Percentiles rank a stretch among this genome's conserved stretches.
phyloP scores from a whole-genome alignment of 92 coral and sea anemone genomes.

The Epizoanthus ramosus region DNA sequence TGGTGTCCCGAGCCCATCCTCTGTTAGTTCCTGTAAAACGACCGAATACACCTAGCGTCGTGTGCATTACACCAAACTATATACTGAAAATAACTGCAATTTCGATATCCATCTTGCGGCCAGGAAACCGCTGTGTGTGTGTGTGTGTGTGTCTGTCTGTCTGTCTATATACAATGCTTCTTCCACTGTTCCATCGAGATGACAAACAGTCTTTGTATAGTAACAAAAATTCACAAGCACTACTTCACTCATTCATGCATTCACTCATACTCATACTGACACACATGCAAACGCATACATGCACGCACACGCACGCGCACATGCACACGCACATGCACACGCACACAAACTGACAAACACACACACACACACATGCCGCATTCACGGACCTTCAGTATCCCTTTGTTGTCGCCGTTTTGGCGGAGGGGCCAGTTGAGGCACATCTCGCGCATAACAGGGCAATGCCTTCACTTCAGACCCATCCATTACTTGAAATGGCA shows the following conservation, averaged over 20 bases:
- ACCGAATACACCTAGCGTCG: not conserved
- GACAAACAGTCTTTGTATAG: too few relatives aligned
- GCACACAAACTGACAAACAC: not conserved
- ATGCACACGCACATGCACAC: not conserved
- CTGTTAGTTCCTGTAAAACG: not conserved
- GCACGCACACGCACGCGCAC: not conserved
- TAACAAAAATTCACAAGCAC: too few relatives aligned
- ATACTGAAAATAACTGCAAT: too few relatives aligned
- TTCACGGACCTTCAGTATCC: not conserved
- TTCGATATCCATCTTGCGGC: too few relatives aligned
- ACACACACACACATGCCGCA: not conserved
- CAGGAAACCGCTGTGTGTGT: too few relatives aligned
- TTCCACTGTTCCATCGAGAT: too few relatives aligned
- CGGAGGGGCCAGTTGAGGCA: constrained; percentile 38
- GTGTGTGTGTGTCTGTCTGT: too few relatives aligned
- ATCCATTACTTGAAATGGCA: constrained; percentile 83
- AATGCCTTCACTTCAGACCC: constrained; percentile 53
- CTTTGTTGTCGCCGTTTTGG: constrained; percentile 1
- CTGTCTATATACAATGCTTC: too few relatives aligned
- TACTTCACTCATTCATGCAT: too few relatives aligned
- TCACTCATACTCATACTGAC: not conserved
- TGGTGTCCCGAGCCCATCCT: not conserved
- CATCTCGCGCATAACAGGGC: not conserved
- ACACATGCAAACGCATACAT: not conserved
- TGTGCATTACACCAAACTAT: not conserved